Conservation (phyloP, 2,888 invertebrate genomes). For the Caenorhabditis sp. region DNA sequence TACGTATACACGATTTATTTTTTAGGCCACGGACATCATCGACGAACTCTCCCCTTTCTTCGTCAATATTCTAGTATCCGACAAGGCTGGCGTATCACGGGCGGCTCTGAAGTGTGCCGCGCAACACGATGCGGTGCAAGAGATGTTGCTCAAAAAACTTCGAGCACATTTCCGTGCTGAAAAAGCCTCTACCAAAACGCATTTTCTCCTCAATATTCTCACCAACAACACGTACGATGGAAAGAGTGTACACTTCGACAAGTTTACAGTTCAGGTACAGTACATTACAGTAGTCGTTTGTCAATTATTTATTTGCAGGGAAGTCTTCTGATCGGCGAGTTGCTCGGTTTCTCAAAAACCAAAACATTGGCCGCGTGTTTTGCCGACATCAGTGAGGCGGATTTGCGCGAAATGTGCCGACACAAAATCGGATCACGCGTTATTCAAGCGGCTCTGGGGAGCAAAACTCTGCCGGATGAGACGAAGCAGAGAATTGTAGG, state of each 20-base stretch:
- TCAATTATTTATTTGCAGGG: conserved; percentile 25
- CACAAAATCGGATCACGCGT: conserved; percentile 38
- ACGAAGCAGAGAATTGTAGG: conserved; percentile 34
- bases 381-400: conserved; percentile 18
- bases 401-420: conserved; percentile 36
- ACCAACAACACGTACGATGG: conserved; percentile 46
- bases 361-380: conserved; percentile 41
- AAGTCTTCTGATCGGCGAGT: conserved; percentile 26
- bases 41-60: conserved; percentile 41
- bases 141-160: conserved; percentile 36
- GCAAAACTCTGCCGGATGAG: conserved; percentile 29
- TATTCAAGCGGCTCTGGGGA: conserved; percentile 37
- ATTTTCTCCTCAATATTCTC: conserved; percentile 50
- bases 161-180: conserved; percentile 34
- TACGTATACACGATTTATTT: background rate
- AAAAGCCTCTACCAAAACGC: conserved; percentile 36
- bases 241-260: conserved; percentile 18
- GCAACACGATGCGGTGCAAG: conserved; percentile 23
- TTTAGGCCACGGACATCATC: conserved; percentile 42
- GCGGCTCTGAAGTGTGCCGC: conserved; percentile 34
- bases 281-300: background rate
- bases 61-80: conserved; percentile 29
- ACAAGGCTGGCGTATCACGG: conserved; percentile 31
- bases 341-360: conserved; percentile 40
- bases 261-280: conserved; percentile 32